Evolutionary conservation across 2,888 invertebrate species (phyloP).

Genomic region (Aproaerema taeniolella): DNA sequence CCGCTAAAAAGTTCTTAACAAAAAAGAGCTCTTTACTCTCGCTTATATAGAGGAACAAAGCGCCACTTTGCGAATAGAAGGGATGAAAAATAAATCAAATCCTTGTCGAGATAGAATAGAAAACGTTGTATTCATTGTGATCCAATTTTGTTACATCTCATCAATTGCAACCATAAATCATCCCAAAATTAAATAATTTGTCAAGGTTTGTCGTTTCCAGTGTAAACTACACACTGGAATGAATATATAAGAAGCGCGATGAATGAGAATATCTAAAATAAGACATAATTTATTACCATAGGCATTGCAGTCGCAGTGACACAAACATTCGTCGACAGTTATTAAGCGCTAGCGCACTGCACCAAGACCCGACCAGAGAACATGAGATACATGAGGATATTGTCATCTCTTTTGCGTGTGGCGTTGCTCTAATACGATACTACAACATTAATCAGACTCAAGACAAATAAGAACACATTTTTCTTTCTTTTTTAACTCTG

Average conservation of each 20-base stretch:
- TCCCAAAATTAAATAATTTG: slow-evolving; percentile 31
- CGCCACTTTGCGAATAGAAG: too few relatives aligned
- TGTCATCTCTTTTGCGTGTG: slow-evolving; percentile 46
- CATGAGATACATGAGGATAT: slow-evolving; percentile 39
- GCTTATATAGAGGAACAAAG: too few relatives aligned
- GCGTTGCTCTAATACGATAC: slow-evolving; percentile 42
- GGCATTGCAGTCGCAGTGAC: slow-evolving; percentile 62
- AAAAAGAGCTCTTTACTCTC: too few relatives aligned
- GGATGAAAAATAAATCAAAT: too few relatives aligned
- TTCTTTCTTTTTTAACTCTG: slow-evolving; percentile 36
- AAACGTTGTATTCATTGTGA: too few relatives aligned
- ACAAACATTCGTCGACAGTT: slow-evolving; percentile 72
- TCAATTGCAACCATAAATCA: neutral
- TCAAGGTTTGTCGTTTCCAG: slow-evolving; percentile 54
- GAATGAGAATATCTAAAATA: slow-evolving; percentile 73
- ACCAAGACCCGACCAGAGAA: slow-evolving; percentile 44
- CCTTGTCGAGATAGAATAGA: too few relatives aligned
- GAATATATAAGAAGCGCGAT: slow-evolving; percentile 44
- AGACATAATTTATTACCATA: slow-evolving; percentile 69
- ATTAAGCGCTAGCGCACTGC: slow-evolving; percentile 67
- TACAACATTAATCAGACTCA: slow-evolving; percentile 44
- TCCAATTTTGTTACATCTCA: too few relatives aligned
- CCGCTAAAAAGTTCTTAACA: too few relatives aligned
- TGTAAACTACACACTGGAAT: slow-evolving; percentile 34
- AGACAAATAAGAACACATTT: slow-evolving; percentile 52